A percentile compares a stretch with the other conserved stretches of the same genome.
Conservation (phyloP, 2,888 invertebrate genomes). For the Galerucella nymphaeae region DNA sequence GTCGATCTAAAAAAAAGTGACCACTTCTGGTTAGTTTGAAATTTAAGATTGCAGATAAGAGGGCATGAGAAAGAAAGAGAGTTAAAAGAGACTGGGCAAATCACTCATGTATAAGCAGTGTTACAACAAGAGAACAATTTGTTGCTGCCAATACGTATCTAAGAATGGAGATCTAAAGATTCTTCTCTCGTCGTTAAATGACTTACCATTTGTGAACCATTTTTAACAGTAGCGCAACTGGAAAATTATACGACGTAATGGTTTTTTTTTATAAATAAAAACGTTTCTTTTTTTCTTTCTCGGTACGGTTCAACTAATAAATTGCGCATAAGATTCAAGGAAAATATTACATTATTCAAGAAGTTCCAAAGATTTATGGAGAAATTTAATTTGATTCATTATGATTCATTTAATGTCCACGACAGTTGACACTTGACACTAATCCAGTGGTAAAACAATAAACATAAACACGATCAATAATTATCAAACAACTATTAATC, state of each 20-base stretch:
- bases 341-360: too few species aligned
- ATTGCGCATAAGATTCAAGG: too few species aligned
- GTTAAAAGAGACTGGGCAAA: conserved; percentile 41
- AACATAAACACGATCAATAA: too few species aligned
- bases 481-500: too few species aligned
- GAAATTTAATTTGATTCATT: too few species aligned
- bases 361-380: too few species aligned
- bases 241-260: neutral
- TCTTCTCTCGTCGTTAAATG: conserved; percentile 31
- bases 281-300: neutral
- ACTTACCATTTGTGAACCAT: conserved; percentile 31
- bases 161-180: conserved; percentile 34
- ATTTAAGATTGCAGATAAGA: conserved; percentile 14
- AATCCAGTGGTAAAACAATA: too few species aligned
- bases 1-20: conserved; percentile 5
- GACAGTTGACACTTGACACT: too few species aligned
- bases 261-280: neutral
- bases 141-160: conserved; percentile 56
- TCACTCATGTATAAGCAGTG: conserved; percentile 54
- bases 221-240: conserved; percentile 16
- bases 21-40: conserved; percentile 16
- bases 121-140: conserved; percentile 56
- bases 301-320: too few species aligned
- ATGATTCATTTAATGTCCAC: too few species aligned
- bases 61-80: conserved; percentile 21